Percentiles rank a stretch among this genome's conserved stretches.
Conservation (phyloP, 2,113 vertebrate genomes). For the Campylorhamphus procurvoides region DNA sequence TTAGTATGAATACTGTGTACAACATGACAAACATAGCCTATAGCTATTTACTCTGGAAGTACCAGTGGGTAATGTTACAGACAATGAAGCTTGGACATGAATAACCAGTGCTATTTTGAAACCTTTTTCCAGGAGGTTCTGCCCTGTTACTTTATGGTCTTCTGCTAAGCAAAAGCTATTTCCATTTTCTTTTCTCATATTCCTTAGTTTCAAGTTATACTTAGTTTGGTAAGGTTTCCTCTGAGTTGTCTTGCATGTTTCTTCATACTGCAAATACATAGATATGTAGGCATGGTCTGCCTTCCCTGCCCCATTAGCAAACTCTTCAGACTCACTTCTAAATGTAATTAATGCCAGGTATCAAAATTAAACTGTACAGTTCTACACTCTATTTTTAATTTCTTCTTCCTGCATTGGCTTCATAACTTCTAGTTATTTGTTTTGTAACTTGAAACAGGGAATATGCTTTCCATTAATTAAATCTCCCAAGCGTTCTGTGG, state of each 20-base stretch:
- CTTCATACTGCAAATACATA: neutral
- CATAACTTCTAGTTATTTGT: neutral
- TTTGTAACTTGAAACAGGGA: neutral
- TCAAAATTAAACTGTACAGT: neutral
- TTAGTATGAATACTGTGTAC: neutral
- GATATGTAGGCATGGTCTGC: neutral
- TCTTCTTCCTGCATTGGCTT: neutral
- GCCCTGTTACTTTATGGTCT: neutral
- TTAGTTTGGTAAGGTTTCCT: neutral
- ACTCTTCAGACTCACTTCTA: neutral
- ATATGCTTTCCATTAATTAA: neutral
- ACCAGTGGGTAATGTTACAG: neutral
- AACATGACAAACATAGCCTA: neutral
- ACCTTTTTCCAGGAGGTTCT: neutral
- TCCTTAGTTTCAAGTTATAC: neutral
- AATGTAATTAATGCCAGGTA: neutral
- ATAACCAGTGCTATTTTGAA: neutral
- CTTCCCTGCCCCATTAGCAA: neutral
- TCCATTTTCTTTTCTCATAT: neutral
- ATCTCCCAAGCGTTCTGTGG: neutral
- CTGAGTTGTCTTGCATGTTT: neutral
- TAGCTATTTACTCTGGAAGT: neutral
- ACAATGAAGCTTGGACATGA: neutral
- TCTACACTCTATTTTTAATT: neutral
- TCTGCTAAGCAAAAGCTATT: neutral